phyloP scores from a whole-genome alignment of 2,888 invertebrate species.

The Tipula unca region DNA sequence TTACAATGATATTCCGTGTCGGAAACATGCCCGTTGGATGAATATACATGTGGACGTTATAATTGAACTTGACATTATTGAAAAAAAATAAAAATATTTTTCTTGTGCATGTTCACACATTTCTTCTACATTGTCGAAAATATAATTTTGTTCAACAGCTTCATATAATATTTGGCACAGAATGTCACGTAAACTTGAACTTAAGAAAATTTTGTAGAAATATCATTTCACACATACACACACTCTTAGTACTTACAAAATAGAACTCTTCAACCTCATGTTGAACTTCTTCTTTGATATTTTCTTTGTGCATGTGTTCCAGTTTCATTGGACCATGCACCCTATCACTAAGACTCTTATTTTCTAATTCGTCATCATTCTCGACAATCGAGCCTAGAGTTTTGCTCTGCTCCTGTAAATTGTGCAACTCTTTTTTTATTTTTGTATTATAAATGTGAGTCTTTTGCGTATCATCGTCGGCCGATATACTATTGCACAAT shows the following conservation, averaged over 20 bases:
- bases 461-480: neutral
- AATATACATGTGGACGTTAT: no score
- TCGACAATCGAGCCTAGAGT: neutral
- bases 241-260: neutral
- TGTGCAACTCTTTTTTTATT: neutral
- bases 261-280: neutral
- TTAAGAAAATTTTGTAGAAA: neutral
- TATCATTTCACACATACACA: neutral
- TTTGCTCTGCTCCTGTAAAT: neutral
- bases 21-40: no score
- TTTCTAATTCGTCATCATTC: neutral
- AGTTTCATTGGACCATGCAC: no score
- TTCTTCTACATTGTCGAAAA: no score
- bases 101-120: no score
- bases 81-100: no score
- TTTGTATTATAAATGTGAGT: neutral
- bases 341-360: neutral
- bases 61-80: no score
- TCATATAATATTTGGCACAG: no score
- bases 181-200: neutral
- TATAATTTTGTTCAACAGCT: neutral
- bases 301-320: neutral
- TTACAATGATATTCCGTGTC: no score
- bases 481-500: conserved; percentile 8
- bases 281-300: neutral